Evolutionary conservation across 2,888 invertebrate genomes (phyloP), one percentile per base, ranked within the genome.

Genomic region (Parnassius smintheus): DNA sequence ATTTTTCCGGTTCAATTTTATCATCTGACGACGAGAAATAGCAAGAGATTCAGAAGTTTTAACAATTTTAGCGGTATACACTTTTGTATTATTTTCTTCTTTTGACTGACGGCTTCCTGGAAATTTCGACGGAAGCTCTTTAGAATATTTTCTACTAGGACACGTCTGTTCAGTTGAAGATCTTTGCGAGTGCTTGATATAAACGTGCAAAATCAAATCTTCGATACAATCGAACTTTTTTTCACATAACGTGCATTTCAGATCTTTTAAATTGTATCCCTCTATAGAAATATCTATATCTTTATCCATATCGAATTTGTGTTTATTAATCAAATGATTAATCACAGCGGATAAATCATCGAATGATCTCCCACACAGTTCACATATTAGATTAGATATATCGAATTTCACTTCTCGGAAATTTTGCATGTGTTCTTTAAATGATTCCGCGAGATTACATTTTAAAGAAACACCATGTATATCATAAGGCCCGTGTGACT

Each of bases 401-500:
- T 72, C 71, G 0, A 72, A 53, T 65, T 73, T 73, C n/a, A 70
- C 53, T 22, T 54, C 54, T 10, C 12, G 8, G 48, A 13, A n/a
- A 48, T 9, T 10, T 7, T 11, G 9, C 58, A 65, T 68, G 25
- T 67, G 56, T 13, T 61, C 58, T 56, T 66, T 69, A 48, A 59
- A 64, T 66, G 62, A 67, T 50, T 18, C 9, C 18, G 7, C 3
- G 11, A 42, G 61, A 67, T 65, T 61, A 35, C 35, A 35, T 1
- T 35, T 35, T 25, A 25, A 25, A 25, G 25, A 25, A 25, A 25
- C 25, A 25, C 7, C 25, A 3, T 25, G 25, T 1, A 70, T 56
- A 46, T 55, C 61, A 2, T 67, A 64, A 3, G 44, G 55, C 10
- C 70, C 69, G 60, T 77, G 77, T 0, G 73, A 70, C 61, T 75